Conservation (phyloP, 2,113 vertebrate species). For the Tyto alba region DNA sequence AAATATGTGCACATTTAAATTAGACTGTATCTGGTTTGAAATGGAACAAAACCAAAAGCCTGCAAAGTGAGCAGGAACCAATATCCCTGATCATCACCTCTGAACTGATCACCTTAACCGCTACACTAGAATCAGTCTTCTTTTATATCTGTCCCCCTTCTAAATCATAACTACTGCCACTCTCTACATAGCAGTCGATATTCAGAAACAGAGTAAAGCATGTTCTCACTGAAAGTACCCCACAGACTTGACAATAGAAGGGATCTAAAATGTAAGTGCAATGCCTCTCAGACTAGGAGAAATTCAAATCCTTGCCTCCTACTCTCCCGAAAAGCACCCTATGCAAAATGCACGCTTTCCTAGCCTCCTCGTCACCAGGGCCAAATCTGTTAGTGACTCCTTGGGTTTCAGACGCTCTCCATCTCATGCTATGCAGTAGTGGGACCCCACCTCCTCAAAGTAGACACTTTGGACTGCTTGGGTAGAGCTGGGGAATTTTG, state of each 20-base stretch:
- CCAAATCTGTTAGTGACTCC: not conserved
- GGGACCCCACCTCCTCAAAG: not conserved
- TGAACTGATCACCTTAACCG: not conserved
- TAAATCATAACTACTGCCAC: not conserved
- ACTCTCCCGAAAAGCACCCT: not conserved
- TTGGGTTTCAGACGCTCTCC: not conserved
- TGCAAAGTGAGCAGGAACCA: not conserved
- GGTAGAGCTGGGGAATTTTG: not conserved
- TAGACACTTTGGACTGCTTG: not conserved
- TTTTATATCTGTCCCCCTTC: not conserved
- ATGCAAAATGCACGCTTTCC: not conserved
- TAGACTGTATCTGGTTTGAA: not conserved
- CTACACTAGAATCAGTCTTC: not conserved
- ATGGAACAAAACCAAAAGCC: not conserved
- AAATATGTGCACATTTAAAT: not conserved
- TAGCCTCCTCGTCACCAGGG: not conserved
- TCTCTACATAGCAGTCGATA: not conserved
- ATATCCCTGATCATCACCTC: not conserved
- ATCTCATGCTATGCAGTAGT: not conserved
- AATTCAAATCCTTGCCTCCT: not conserved
- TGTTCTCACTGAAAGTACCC: not conserved
- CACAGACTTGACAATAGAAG: not conserved
- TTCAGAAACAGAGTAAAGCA: not conserved
- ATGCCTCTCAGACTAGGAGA: not conserved
- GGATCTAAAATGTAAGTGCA: not conserved